Conservation (phyloP, 2,797 vertebrate species). For the Myiotriccus ornatus region DNA sequence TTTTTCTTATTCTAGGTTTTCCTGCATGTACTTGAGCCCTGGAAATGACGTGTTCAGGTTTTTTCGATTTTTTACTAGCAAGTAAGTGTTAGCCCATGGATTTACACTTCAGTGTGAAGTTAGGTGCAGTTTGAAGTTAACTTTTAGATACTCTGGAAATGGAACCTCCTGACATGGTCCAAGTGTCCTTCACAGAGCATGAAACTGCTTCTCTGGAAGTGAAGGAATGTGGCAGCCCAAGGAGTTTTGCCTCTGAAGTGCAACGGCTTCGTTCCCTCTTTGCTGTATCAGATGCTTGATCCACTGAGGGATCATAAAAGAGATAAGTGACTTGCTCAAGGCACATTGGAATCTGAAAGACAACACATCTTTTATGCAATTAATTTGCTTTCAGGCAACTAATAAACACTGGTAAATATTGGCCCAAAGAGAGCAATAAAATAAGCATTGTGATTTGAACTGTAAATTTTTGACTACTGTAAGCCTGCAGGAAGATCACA, state of each 20-base stretch:
- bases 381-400: background rate
- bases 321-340: background rate
- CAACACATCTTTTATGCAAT: background rate
- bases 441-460: background rate
- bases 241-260: background rate
- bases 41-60: background rate
- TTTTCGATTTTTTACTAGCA: background rate
- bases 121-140: background rate
- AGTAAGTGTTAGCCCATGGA: background rate
- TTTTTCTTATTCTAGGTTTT: background rate
- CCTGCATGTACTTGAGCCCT: background rate
- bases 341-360: background rate
- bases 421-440: background rate
- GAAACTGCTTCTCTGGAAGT: background rate
- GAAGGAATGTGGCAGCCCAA: background rate
- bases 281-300: background rate
- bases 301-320: background rate
- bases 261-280: background rate
- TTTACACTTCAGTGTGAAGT: background rate
- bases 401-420: background rate
- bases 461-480: background rate
- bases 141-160: background rate
- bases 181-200: background rate
- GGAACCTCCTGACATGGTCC: background rate
- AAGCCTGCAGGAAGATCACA: background rate